Base-by-base conservation (phyloP, 1,140 invertebrate species). In the Aphidius gifuensis region DNA sequence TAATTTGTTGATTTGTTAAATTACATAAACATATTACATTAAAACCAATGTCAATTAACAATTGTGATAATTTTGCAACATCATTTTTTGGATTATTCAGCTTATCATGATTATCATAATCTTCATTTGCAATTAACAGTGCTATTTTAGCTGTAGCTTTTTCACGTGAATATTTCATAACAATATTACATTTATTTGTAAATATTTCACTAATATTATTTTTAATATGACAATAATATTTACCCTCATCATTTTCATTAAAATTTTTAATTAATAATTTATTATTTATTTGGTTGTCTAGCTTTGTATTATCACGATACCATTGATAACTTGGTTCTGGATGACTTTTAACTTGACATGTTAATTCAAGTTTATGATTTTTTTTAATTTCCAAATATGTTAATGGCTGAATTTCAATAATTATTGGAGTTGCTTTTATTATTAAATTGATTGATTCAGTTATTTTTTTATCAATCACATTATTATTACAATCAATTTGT, bases 121-220 rank as follows among this genome's bases (percentile, higher is more conserved):
- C 65, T 39, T 69, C 68, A 67, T 80, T 80, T 40, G 69, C 77
- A 47, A 80, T 79, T 8, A 80, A 62, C 11, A 81, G 69, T 60
- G 75, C 76, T 58, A 78, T 64, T 65, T 82, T 82, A 56, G 69
- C 74, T 9, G 68, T 62, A 47, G 77, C 74, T 70, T 73, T 71
- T 62, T 72, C 58, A 9, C 65, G 61, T 32, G 72, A 71, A 39
- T 69, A 44, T 44, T 74, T 61, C 42, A 74, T 51, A 60, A 72
- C 57, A 8, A 76, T 62, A 50, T 50, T 68, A 55, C 67, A 62
- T 50, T 56, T 64, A 61, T 72, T 53, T 5, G 71, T 73, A 49
- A 65, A 72, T 47, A 62, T 44, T 69, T 74, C 71, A 51, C 69
- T 72, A 16, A 72, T 42, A 32, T 61, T 11, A 57, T 76, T 77